Evolutionary conservation across 1,140 invertebrate species (phyloP).

Genomic region (Mya arenaria): DNA sequence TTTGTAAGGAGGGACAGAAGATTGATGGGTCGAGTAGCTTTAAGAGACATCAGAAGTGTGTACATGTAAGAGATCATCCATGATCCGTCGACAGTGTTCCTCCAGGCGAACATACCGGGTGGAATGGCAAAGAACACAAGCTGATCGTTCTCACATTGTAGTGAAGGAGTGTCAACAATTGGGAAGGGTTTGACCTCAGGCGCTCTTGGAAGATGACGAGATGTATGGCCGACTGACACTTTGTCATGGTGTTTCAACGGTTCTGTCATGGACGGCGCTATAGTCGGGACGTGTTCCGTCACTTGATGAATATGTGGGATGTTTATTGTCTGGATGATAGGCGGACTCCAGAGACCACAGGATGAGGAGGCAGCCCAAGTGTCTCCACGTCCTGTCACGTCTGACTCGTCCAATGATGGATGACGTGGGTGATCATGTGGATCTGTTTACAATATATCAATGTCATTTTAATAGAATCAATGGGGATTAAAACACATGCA

Average conservation of each 20-base stretch:
- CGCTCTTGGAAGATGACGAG: too few species aligned
- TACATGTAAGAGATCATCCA: constrained; percentile 47
- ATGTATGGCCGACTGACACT: not conserved
- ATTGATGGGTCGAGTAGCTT: constrained; percentile 13
- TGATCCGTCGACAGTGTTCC: constrained; percentile 29
- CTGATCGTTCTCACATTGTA: constrained; percentile 44
- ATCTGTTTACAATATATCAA: too few species aligned
- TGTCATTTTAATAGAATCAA: too few species aligned
- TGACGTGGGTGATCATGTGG: too few species aligned
- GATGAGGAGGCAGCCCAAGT: not conserved
- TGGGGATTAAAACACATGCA: too few species aligned
- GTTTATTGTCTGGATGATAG: too few species aligned
- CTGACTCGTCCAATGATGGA: not conserved
- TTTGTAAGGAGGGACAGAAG: constrained; percentile 33
- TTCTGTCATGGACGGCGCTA: not conserved
- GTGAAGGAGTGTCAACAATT: constrained; percentile 17
- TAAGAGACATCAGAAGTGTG: constrained; percentile 9
- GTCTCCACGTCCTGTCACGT: not conserved
- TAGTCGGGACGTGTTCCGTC: not conserved
- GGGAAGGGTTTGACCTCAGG: not conserved
- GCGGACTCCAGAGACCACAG: too few species aligned
- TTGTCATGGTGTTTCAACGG: not conserved
- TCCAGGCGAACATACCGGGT: constrained; percentile 43
- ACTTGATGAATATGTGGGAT: too few species aligned
- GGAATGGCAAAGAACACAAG: constrained; percentile 46